Conservation (phyloP, 2,888 invertebrate species). For the Ommatoiulus sabulosus region DNA sequence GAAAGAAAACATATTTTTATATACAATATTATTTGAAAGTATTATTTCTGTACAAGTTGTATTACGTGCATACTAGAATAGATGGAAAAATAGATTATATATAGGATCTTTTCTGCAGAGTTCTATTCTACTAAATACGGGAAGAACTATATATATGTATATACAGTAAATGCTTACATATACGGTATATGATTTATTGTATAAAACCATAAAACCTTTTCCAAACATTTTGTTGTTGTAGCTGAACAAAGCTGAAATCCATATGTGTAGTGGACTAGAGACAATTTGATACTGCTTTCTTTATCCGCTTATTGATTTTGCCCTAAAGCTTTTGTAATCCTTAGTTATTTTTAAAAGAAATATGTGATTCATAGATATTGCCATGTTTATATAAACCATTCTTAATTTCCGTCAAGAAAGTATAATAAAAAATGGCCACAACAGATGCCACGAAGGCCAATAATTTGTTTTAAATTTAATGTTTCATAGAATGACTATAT, state of each 20-base stretch:
- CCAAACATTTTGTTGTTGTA: conserved; percentile 3
- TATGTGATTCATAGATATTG: background rate
- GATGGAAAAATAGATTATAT: background rate
- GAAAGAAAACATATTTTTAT: background rate
- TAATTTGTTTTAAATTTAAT: background rate
- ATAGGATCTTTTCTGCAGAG: too few relatives aligned
- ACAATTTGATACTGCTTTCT: background rate
- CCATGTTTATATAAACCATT: background rate
- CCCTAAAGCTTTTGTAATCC: background rate
- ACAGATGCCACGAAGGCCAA: background rate
- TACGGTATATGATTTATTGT: background rate
- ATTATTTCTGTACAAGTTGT: background rate
- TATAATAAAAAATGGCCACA: background rate
- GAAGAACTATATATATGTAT: too few relatives aligned
- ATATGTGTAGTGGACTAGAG: background rate
- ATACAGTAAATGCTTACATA: background rate
- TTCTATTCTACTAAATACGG: background rate
- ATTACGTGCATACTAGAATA: background rate
- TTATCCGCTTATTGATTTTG: background rate
- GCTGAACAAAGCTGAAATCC: background rate
- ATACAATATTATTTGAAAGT: background rate
- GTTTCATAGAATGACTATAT: too few relatives aligned
- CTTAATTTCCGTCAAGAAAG: background rate
- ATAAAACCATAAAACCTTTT: background rate
- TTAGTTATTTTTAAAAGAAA: background rate